A percentile compares a stretch with the other conserved stretches of the same genome.
Conservation (phyloP, 2,113 vertebrate species). For the Phyllopteryx taeniolatus region DNA sequence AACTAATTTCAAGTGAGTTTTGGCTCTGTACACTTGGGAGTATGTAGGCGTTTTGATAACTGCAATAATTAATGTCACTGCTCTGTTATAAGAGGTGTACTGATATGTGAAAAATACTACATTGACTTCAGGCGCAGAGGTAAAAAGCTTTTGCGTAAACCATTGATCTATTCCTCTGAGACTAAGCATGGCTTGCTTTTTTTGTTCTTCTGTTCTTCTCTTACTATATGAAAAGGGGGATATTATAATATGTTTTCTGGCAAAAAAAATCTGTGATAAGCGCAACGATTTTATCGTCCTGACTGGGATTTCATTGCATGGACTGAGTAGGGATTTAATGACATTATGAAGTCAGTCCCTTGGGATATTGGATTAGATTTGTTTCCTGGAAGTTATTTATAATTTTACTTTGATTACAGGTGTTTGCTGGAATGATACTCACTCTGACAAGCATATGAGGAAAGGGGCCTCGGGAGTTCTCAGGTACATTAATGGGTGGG, state of each 20-base stretch:
- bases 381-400: background rate
- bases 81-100: conserved; percentile 1
- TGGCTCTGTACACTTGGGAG: background rate
- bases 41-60: background rate
- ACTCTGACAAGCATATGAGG: conserved; percentile 95
- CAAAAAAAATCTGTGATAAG: conserved; percentile 43
- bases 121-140: conserved; percentile 12
- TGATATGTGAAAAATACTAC: conserved; percentile 6
- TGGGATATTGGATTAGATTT: background rate
- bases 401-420: background rate
- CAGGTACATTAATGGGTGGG: conserved; percentile 95
- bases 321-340: background rate
- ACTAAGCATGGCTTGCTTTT: conserved; percentile 14
- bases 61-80: background rate
- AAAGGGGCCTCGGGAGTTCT: conserved; percentile 94
- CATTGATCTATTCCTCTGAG: conserved; percentile 27
- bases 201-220: conserved; percentile 22
- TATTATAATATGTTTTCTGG: background rate
- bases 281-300: conserved; percentile 30
- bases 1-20: background rate
- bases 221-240: background rate
- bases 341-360: background rate
- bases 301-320: conserved; percentile 10
- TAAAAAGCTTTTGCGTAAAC: conserved; percentile 25
- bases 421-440: conserved; percentile 65